Base-by-base conservation (phyloP, 2,888 invertebrate species). In the Pemphredon lugubris region DNA sequence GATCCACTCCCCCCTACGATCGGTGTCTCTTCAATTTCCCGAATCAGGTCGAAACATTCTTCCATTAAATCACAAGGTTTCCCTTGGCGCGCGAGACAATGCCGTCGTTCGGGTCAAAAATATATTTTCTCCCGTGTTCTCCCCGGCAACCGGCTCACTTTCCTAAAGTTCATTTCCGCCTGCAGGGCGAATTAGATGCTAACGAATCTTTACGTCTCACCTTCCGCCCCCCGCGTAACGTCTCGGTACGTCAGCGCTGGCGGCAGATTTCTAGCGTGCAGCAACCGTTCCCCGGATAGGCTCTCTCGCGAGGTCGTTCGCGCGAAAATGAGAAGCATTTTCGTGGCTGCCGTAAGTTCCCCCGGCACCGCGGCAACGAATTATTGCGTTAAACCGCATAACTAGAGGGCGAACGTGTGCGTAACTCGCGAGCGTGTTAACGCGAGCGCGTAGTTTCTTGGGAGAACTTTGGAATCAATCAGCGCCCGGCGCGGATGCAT, bases 381-480 rank as follows among this genome's bases (percentile, higher is more conserved):
- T 79, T 79, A 79, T 79, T 79, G 71, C 76, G 79, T 79, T 79
- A 79, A 79, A 79, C 77, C 79, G 64, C 79, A 72, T 79, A 79
- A 79, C 79, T 76, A 72, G 79, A 64, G 75, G 73, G 63, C 73
- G 79, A 69, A 76, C 73, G 76, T 79, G 76, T 74, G 79, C 70
- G 70, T 79, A 79, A 79, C 73, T 79, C 79, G 72, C n/a, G 57
- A 61, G 66, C 77, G 77, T 77, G 74, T 77, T 70, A 63, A 67
- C 73, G 77, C 77, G 59, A 57, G 64, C 74, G 60, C 58, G 60
- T 79, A 85, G 84, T 82, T 83, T 85, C 86, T 85, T 83, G 86
- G 73, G 76, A 82, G 83, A 88, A 88, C 84, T 88, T 88, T 87
- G 79, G 82, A 87, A 87, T 88, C 88, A 88, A 88, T 88, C 87